Base-by-base conservation (phyloP, 2,888 invertebrate species). In the Pseudococcus viburni region DNA sequence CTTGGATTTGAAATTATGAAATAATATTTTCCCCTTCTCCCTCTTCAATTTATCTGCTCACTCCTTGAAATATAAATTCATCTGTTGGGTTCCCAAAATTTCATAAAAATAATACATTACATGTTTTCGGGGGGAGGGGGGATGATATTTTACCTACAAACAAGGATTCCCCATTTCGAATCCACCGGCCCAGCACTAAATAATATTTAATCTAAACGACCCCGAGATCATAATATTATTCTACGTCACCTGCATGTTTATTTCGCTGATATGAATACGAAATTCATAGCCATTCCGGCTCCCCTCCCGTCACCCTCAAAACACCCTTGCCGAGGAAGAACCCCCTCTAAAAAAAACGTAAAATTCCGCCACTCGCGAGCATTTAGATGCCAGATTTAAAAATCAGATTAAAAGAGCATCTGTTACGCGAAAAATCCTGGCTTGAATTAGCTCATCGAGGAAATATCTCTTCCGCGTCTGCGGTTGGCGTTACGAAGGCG, bases 331-430 rank as follows among this genome's bases (percentile, higher is more conserved):
- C 51, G 1, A 33, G 3, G 26, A 33, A 33, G 26, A 33, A 33
- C 26, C 26, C 3, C n/a, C n/a, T n/a, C n/a, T n/a, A n/a, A n/a
- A n/a, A n/a, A n/a, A n/a, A n/a, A n/a, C n/a, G n/a, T n/a, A n/a
- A n/a, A 33, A 33, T 33, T 33, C 26, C 51, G n/a, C n/a, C 5
- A 51, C 15, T 51, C 51, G 51, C 1, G 26, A 33, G 1, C 26
- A 17, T 51, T 51, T 51, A 15, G 1, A 15, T 33, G 26, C 26
- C 3, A 51, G 51, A 51, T 51, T 51, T 51, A 1, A 64, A 64
- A 64, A 19, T 64, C 64, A 22, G 22, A 64, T 64, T 64, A 64
- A 22, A 64, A 51, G 22, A 64, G 64, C 64, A 64, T 64, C 64
- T 64, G 64, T 64, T 64, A 64, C 22, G 19, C 0, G 64, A 64